Base-by-base conservation (phyloP, 1,140 invertebrate genomes). In the Ceratina australensis region DNA sequence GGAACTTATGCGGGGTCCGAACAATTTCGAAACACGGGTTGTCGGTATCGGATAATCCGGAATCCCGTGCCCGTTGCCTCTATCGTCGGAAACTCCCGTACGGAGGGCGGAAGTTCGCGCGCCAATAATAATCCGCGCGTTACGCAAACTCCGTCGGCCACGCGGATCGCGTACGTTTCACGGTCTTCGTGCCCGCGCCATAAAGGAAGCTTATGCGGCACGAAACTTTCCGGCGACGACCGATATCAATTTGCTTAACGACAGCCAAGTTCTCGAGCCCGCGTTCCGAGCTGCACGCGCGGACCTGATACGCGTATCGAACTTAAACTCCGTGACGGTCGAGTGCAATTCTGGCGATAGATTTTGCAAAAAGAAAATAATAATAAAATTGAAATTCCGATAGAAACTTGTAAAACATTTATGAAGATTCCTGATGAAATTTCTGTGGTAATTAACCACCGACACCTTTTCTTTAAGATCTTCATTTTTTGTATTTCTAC, bases 211-310 rank as follows among this genome's bases (percentile, higher is more conserved):
- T 72, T 54, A 42, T 16, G 49, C 72, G 28, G 63, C 47, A 60
- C 47, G 72, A 67, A 85, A 85, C 79, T 84, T 78, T 66, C 57
- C 57, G n/a, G 47, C 65, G 67, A 67, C 42, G 83, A 68, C 71
- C 79, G 71, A 84, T 85, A 84, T 85, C 83, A 85, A 85, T 85
- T 85, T 85, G 75, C 71, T 73, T 81, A 85, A 83, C 79, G 82
- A 78, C 57, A 50, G 22, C 60, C 65, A 54, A 80, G 69, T 83
- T 80, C 65, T 65, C 81, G 64, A 50, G n/a, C n/a, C n/a, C 26
- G 61, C 52, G 16, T 16, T n/a, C 52, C 16, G 16, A 18, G 52
- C n/a, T 54, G n/a, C 52, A 42, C n/a, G n/a, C n/a, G n/a, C n/a
- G n/a, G n/a, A n/a, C n/a, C n/a, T n/a, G n/a, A n/a, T n/a, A n/a